Evolutionary conservation across 2,113 vertebrate species (phyloP).

Genomic region (Pantherophis guttatus): DNA sequence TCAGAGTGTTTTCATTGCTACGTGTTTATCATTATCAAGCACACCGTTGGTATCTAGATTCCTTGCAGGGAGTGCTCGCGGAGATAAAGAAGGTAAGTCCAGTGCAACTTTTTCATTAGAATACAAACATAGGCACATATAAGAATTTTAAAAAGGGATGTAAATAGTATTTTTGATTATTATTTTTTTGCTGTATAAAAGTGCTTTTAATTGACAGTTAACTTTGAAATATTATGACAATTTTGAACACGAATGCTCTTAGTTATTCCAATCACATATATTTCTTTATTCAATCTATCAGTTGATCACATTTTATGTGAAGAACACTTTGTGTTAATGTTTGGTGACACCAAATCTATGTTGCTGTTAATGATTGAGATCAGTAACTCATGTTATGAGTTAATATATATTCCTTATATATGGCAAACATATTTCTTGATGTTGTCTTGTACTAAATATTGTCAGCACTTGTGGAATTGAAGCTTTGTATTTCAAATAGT

Average conservation of each 20-base stretch:
- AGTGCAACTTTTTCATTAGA: not conserved
- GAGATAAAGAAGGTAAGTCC: constrained; percentile 86
- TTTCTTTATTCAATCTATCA: not conserved
- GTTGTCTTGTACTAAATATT: not conserved
- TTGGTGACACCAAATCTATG: not conserved
- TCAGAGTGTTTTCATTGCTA: constrained; percentile 92
- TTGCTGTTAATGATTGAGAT: not conserved
- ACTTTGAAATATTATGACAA: not conserved
- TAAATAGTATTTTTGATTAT: not conserved
- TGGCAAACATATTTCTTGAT: not conserved
- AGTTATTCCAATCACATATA: not conserved
- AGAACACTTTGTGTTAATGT: not conserved
- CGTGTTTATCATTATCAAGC: constrained; percentile 94
- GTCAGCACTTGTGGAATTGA: not conserved
- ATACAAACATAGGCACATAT: not conserved
- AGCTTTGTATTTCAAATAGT: not conserved
- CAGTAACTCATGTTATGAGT: not conserved
- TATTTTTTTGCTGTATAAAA: not conserved
- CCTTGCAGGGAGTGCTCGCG: constrained; percentile 81
- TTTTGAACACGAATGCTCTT: not conserved
- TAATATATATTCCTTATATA: not conserved
- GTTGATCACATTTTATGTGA: not conserved
- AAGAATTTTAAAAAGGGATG: not conserved
- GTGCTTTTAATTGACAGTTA: not conserved
- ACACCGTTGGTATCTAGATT: constrained; percentile 94